A percentile compares a stretch with the other conserved stretches of the same genome.
Conservation (phyloP, 1,140 invertebrate genomes). For the Drosophila takahashii region DNA sequence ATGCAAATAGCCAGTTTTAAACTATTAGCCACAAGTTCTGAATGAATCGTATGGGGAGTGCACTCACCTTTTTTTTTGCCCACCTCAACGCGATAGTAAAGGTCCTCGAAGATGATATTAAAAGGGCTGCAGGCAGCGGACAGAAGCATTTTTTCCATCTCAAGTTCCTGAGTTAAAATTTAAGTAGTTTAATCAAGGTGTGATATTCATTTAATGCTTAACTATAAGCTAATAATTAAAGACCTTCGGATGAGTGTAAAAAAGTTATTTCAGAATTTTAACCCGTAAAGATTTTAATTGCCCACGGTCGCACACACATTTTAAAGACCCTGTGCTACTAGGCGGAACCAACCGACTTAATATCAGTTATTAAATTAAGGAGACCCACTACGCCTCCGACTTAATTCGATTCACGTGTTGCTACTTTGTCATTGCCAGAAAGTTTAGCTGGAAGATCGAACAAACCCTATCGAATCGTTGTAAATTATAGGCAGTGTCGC, state of each 20-base stretch:
- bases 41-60: slow-evolving; percentile 30
- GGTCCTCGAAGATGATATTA: slow-evolving; percentile 37
- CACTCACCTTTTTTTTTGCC: slow-evolving; percentile 45
- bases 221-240: slow-evolving; percentile 23
- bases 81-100: slow-evolving; percentile 25
- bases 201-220: slow-evolving; percentile 13
- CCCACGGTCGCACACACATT: background rate
- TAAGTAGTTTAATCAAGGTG: background rate
- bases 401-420: slow-evolving; percentile 14
- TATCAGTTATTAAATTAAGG: slow-evolving; percentile 15
- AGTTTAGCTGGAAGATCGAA: slow-evolving; percentile 3
- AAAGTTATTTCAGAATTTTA: slow-evolving; percentile 11
- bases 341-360: slow-evolving; percentile 21
- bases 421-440: slow-evolving; percentile 12
- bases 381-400: slow-evolving; percentile 4
- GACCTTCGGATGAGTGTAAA: background rate
- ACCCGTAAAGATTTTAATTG: slow-evolving; percentile 26
- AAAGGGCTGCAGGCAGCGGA: background rate
- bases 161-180: slow-evolving; percentile 6
- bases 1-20: slow-evolving; percentile 16
- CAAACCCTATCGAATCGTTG: slow-evolving; percentile 6
- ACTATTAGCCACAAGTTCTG: slow-evolving; percentile 23
- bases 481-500: slow-evolving; percentile 21
- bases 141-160: background rate
- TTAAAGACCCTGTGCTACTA: background rate